Evolutionary conservation across 64 coral and sea anemone species (phyloP), one percentile per base, ranked within the genome.

Genomic region (Dendrophyllia cribrosa): DNA sequence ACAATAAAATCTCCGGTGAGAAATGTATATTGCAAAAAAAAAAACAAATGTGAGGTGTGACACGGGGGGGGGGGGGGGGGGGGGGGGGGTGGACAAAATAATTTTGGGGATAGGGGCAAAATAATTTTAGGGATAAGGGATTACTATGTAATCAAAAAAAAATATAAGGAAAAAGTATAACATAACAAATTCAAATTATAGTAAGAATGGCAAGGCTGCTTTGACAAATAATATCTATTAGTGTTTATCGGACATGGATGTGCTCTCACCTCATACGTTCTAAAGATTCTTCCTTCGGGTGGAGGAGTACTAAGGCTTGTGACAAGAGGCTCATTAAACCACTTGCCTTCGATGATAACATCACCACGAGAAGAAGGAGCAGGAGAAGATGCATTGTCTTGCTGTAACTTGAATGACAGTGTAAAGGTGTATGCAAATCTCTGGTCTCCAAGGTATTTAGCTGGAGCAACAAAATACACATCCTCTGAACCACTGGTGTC

Each of bases 281-380:
- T 66, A 88, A 96, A 95, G 9, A 0, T 70, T 2, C 15, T 49
- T 71, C 59, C 64, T 17, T 1, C 14, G 8, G 89, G 69, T 14
- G 95, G 95, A 65, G 86, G 69, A 24, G 51, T 74, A 50, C 21
- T 65, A 64, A 98, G 83, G 50, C 76, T 79, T 77, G 89, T 60
- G 15, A 98, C 97, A 66, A 98, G 88, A 11, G 64, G 76, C 43
- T 94, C 66, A 20, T 64, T 66, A 77, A 98, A 98, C 80, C 78
- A 93, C 55, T 71, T 95, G 69, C 97, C 97, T 49, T 59, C 93
- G 21, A 98, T 46, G 22, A 98, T 95, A 48, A 98, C 94, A 76
- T 96, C 97, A 51, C 93, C 97, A 19, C 81, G 88, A 0, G 88
- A 88, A 10, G 88, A 87, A 53, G 87, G 59, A 3, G 49, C 82